phyloP scores from a whole-genome alignment of 35 echinoderm and acorn worm species.

The Ophiothrix spiculata region DNA sequence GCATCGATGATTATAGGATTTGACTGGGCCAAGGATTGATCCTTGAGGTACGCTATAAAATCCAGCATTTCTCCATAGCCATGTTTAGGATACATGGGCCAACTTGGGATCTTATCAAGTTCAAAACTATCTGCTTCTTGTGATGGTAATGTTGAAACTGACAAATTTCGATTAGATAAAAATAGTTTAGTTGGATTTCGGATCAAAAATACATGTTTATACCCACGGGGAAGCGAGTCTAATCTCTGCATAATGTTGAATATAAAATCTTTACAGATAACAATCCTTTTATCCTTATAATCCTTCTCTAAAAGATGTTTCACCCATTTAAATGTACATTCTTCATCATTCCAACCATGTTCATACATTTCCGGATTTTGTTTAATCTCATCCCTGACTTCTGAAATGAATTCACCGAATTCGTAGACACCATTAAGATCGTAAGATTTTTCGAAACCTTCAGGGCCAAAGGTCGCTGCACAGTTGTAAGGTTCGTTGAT shows the following conservation, averaged over 20 bases:
- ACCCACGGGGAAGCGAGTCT: conserved; percentile 10
- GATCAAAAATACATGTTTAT: conserved; percentile 25
- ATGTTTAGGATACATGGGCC: neutral
- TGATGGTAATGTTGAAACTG: neutral
- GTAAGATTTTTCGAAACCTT: neutral
- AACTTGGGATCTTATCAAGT: neutral
- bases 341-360: neutral
- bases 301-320: conserved; percentile 1
- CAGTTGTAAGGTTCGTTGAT: neutral
- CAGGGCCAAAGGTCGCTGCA: conserved; percentile 1
- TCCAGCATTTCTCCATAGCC: conserved; percentile 25
- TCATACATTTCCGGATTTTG: neutral
- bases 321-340: neutral
- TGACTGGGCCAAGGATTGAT: neutral
- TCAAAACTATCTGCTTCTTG: neutral
- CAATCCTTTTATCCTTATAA: conserved; percentile 26
- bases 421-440: neutral
- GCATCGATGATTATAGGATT: conserved; percentile 51
- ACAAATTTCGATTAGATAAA: conserved; percentile 27
- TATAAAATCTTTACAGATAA: conserved; percentile 23
- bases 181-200: conserved; percentile 31
- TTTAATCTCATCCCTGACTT: neutral
- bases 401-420: neutral
- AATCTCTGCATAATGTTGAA: neutral
- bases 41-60: conserved; percentile 14